Conservation (phyloP, 2,113 vertebrate genomes). For the Sclerurus mexicanus region DNA sequence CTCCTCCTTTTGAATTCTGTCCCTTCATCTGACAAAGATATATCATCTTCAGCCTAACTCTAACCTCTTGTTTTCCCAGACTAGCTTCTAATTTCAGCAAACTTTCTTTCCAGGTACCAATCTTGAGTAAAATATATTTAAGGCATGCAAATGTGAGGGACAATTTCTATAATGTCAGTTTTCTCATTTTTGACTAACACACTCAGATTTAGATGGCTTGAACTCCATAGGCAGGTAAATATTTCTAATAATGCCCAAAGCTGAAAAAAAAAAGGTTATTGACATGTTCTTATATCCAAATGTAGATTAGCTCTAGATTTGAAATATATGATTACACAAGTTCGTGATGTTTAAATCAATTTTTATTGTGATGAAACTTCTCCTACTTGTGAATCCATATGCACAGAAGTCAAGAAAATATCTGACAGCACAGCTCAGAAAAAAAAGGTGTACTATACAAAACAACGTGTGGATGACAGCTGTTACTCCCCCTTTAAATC, state of each 20-base stretch:
- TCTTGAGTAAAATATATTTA: neutral
- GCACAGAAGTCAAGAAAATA: neutral
- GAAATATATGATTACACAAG: neutral
- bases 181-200: neutral
- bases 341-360: neutral
- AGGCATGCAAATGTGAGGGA: neutral
- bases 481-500: neutral
- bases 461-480: neutral
- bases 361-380: neutral
- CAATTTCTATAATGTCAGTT: neutral
- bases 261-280: neutral
- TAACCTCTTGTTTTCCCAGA: neutral
- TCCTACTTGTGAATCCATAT: neutral
- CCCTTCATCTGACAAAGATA: neutral
- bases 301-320: neutral
- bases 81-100: neutral
- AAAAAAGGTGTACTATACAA: neutral
- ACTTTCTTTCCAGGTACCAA: neutral
- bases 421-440: neutral
- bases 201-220: neutral
- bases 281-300: neutral
- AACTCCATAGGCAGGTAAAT: neutral
- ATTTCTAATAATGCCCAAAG: neutral
- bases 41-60: neutral
- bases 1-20: neutral